Percentiles rank a stretch among this genome's conserved stretches.
These are phyloP conservation scores for Bombus fervidus DNA, from an alignment of 1,140 invertebrate species.

Conservation along the genomic window DNA sequence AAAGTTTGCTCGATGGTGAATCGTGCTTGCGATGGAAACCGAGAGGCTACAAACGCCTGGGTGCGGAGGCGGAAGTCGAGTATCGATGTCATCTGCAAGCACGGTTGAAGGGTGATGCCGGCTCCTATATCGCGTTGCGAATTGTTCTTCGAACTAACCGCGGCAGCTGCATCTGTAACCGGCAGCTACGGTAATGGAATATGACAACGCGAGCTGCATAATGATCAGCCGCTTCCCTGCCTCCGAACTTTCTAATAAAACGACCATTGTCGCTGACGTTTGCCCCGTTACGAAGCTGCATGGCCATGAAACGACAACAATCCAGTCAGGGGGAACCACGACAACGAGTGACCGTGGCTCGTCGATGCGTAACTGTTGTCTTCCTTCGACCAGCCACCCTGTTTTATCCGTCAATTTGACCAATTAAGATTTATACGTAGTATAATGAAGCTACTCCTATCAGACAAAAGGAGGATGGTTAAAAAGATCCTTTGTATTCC, in stretches of 20 bases:
- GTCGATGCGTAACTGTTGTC: not conserved
- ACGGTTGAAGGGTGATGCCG: constrained; percentile 72
- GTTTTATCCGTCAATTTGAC: not conserved
- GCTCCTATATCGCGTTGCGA: constrained; percentile 71
- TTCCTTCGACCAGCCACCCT: too few species aligned
- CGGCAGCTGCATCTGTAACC: constrained; percentile 72
- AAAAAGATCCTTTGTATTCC: too few species aligned
- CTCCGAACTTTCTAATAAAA: constrained; percentile 73
- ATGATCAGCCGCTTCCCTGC: constrained; percentile 74
- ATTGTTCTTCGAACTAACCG: constrained; percentile 75
- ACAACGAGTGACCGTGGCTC: constrained; percentile 4
- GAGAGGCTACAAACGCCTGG: constrained; percentile 13
- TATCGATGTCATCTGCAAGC: constrained; percentile 77
- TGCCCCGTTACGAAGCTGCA: constrained; percentile 35
- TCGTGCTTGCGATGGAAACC: constrained; percentile 25
- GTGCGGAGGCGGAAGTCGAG: constrained; percentile 62
- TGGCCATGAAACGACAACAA: not conserved
- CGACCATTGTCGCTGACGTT: constrained; percentile 75
- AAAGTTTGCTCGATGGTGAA: constrained; percentile 33
- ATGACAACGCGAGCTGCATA: constrained; percentile 76
- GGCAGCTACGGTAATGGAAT: constrained; percentile 77
- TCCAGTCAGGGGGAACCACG: too few species aligned
- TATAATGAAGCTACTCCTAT: too few species aligned
- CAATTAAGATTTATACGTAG: not conserved
- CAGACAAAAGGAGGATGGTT: too few species aligned